Conservation (phyloP, 2,888 invertebrate species). For the Caenorhabditis angaria region DNA sequence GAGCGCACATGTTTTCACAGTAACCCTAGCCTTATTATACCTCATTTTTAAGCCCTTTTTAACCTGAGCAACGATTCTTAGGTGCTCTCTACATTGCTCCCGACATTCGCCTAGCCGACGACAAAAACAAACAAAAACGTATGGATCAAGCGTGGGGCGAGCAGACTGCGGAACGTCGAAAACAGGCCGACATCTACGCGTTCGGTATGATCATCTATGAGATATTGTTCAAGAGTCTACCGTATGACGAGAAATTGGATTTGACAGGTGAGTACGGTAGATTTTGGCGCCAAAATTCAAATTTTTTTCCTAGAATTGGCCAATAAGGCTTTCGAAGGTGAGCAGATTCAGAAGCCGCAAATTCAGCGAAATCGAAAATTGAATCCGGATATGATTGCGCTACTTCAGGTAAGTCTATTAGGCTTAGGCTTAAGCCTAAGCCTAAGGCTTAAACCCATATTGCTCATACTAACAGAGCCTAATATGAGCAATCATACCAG, state of each 20-base stretch:
- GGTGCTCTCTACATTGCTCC: slow-evolving; percentile 53
- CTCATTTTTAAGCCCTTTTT: neutral
- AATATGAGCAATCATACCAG: neutral
- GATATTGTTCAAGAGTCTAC: slow-evolving; percentile 62
- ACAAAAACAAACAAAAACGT: slow-evolving; percentile 42
- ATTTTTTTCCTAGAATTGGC: slow-evolving; percentile 43
- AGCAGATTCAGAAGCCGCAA: slow-evolving; percentile 47
- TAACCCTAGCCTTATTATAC: neutral
- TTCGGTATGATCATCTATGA: slow-evolving; percentile 59
- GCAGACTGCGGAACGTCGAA: slow-evolving; percentile 22
- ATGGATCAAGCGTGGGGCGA: slow-evolving; percentile 48
- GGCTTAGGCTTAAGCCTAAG: too few species aligned
- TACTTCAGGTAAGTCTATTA: slow-evolving; percentile 46
- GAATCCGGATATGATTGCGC: slow-evolving; percentile 51
- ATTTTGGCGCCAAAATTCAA: neutral
- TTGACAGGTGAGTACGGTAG: slow-evolving; percentile 23
- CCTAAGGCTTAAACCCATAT: too few species aligned
- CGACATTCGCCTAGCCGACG: slow-evolving; percentile 44
- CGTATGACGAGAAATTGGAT: slow-evolving; percentile 53
- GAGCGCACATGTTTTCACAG: neutral
- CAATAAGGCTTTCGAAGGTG: slow-evolving; percentile 49
- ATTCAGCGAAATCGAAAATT: slow-evolving; percentile 45
- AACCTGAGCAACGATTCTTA: slow-evolving; percentile 10
- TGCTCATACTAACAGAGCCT: too few species aligned
- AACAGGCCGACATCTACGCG: slow-evolving; percentile 54